Conservation (phyloP, 2,888 invertebrate genomes). For the Ctenicera cuprea region DNA sequence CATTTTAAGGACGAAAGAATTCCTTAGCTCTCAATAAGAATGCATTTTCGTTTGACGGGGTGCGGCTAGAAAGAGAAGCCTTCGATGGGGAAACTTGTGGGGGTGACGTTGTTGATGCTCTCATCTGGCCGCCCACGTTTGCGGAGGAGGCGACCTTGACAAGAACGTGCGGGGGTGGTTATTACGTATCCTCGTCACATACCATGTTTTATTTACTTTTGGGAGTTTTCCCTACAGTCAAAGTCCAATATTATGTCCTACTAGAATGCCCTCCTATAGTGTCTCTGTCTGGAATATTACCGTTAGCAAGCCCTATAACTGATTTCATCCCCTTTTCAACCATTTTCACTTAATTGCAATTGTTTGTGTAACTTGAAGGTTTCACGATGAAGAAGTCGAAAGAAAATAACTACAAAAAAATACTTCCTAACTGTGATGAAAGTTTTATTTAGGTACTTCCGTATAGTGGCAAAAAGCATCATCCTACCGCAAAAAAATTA, state of each 20-base stretch:
- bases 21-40: background rate
- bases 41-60: conserved; percentile 34
- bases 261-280: background rate
- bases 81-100: conserved; percentile 30
- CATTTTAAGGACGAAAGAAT: background rate
- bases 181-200: conserved; percentile 43
- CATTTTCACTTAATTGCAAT: background rate
- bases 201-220: conserved; percentile 40
- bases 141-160: conserved; percentile 52
- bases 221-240: conserved; percentile 4
- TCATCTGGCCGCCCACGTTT: conserved; percentile 47
- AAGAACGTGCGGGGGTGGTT: conserved; percentile 45
- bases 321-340: background rate
- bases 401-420: no score
- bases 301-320: background rate
- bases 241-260: conserved; percentile 25
- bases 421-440: no score
- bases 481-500: no score
- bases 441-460: no score
- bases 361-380: background rate
- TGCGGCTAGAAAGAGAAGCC: conserved; percentile 38
- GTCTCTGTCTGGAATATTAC: background rate
- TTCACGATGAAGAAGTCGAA: no score
- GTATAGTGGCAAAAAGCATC: no score
- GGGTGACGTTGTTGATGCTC: conserved; percentile 49